Base-by-base conservation (phyloP, 2,113 vertebrate species). In the Agapornis roseicollis region DNA sequence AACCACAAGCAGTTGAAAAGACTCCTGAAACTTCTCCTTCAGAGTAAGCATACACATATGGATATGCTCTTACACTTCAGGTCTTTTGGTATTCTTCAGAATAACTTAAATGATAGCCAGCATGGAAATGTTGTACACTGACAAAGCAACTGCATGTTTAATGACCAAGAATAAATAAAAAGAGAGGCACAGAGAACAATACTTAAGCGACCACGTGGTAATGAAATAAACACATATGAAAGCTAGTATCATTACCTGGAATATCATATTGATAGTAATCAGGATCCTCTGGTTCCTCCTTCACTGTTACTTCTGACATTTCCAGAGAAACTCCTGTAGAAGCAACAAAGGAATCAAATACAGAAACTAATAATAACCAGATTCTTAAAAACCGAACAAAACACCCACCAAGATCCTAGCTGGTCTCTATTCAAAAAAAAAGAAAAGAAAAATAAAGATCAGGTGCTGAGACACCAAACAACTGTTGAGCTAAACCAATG, bases 281-380 rank as follows among this genome's bases (percentile, higher is more conserved):
- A 28, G 97, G 96, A 60, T 98, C 98, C 79, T 98, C 98, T 2
- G 66, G 88, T 91, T 98, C 98, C 76, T 98, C 97, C 74, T 98
- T 98, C 52, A 98, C 77, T 25, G 96, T 83, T 81, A 98, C 89
- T 49, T 93, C 55, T 53, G 96, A 35, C 82, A 96, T 82, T 93
- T 98, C 97, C 60, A 97, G 90, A 65, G 97, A 95, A 91, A 96
- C 86, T 82, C 94, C 98, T 98, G 53, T 24, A 76, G 60, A 70
- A 95, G 68, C 23, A 88, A 94, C 41, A 64, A 27, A 68, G 27
- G 47, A 53, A 27, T 95, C 18, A 85, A 89, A 85, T 20, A 68
- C 0, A 3, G 55, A 77, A 61, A 74, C 25, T 3, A 70, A 9
- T 23, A 61, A 80, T 13, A 76, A 87, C 14, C 12, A 58, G 15